Percentiles rank a stretch among this genome's conserved stretches.
Evolutionary conservation across 2,888 invertebrate species (phyloP).

Genomic region (Sphaerophoria taeniata): DNA sequence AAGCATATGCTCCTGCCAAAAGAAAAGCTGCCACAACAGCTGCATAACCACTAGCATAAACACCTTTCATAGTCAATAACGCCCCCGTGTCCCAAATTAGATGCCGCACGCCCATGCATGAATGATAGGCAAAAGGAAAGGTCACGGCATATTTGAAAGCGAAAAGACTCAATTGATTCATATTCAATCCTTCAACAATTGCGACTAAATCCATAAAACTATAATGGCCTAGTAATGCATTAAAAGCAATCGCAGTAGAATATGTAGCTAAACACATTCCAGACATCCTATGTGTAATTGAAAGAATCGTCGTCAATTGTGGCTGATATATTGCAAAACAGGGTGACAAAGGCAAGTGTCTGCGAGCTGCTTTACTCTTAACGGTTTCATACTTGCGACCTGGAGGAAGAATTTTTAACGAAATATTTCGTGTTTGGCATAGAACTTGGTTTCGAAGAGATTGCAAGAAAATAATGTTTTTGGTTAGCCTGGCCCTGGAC

Average conservation of each 20-base stretch:
- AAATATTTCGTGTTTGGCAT: neutral
- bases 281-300: constrained; percentile 51
- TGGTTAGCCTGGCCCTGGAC: too few species aligned
- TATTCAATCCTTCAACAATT: constrained; percentile 43
- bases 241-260: constrained; percentile 17
- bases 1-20: neutral
- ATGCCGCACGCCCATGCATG: constrained; percentile 52
- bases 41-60: constrained; percentile 42
- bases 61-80: constrained; percentile 13
- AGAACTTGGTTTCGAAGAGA: too few species aligned
- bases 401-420: constrained; percentile 30
- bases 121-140: constrained; percentile 49
- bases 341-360: constrained; percentile 36
- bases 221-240: constrained; percentile 27
- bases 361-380: constrained; percentile 9
- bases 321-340: constrained; percentile 35
- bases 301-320: constrained; percentile 53
- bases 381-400: constrained; percentile 18
- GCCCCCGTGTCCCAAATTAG: constrained; percentile 44
- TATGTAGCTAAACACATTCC: constrained; percentile 26
- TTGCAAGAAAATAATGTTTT: too few species aligned
- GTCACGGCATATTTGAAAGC: constrained; percentile 24
- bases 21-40: constrained; percentile 5
- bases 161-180: neutral
- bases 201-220: constrained; percentile 30